Conservation (phyloP, 1,140 invertebrate genomes). For the Tribolium madens region DNA sequence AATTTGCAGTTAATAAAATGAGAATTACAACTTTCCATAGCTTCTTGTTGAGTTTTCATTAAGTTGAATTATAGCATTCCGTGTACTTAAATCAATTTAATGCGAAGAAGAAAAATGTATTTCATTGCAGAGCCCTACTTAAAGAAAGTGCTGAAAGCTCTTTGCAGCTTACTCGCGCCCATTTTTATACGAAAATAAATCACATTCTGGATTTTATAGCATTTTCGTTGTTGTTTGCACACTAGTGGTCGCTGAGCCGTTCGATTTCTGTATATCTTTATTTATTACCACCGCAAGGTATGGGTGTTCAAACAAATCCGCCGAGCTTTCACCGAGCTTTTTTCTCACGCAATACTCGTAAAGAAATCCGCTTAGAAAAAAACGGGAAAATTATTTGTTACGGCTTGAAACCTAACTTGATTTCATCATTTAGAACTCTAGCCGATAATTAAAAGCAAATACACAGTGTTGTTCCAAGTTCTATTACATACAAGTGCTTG, state of each 20-base stretch:
- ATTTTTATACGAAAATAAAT: neutral
- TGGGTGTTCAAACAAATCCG: neutral
- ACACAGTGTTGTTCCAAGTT: neutral
- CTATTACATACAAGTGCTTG: neutral
- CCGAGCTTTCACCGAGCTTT: neutral
- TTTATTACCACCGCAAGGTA: constrained; percentile 13
- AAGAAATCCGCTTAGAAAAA: constrained; percentile 1
- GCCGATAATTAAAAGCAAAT: constrained; percentile 3
- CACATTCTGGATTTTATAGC: neutral
- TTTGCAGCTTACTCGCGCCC: neutral
- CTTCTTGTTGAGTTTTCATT: too few species aligned
- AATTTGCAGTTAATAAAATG: too few species aligned
- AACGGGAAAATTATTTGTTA: neutral
- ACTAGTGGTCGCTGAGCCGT: neutral
- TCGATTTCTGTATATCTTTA: constrained; percentile 15
- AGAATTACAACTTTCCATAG: too few species aligned
- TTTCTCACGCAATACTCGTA: neutral
- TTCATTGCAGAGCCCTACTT: neutral
- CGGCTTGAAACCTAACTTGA: too few species aligned
- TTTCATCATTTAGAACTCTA: neutral
- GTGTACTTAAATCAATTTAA: too few species aligned
- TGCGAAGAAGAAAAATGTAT: neutral
- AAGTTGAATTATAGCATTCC: too few species aligned
- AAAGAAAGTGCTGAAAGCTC: neutral
- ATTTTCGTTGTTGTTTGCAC: constrained; percentile 1